Percentiles rank a stretch among this genome's conserved stretches.
Evolutionary conservation across 2,888 invertebrate genomes (phyloP).

Genomic region (Aplocera efformata): DNA sequence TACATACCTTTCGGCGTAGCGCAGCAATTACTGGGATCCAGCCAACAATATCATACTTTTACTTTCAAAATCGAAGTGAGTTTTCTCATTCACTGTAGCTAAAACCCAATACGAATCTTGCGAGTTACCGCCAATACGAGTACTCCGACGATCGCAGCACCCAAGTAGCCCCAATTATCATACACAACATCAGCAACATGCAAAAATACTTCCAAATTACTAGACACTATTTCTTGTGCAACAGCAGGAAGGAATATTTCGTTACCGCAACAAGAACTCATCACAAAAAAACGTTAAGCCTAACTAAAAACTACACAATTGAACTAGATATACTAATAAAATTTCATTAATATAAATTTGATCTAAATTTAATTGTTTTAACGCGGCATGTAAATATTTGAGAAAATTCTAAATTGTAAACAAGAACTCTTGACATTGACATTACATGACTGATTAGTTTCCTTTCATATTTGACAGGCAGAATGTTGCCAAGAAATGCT

Average conservation of each 20-base stretch:
- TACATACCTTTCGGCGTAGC: conserved; percentile 45
- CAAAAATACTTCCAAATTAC: conserved; percentile 54
- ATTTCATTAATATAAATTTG: conserved; percentile 45
- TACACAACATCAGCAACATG: conserved; percentile 51
- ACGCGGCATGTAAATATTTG: too few species aligned
- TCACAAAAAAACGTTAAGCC: conserved; percentile 48
- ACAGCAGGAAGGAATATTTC: conserved; percentile 66
- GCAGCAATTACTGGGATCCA: conserved; percentile 35
- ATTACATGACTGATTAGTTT: conserved; percentile 15
- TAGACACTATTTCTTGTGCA: conserved; percentile 57
- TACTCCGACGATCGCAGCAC: conserved; percentile 44
- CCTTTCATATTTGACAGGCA: conserved; percentile 13
- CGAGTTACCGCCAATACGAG: conserved; percentile 36
- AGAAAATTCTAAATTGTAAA: conserved; percentile 42
- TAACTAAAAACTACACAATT: conserved; percentile 22
- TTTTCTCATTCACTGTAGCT: conserved; percentile 29
- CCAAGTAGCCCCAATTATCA: conserved; percentile 45
- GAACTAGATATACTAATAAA: conserved; percentile 28
- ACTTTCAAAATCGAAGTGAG: conserved; percentile 36
- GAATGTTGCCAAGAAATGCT: too few species aligned
- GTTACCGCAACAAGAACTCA: conserved; percentile 75
- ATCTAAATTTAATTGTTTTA: conserved; percentile 43
- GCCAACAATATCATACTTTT: conserved; percentile 44
- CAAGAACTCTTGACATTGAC: conserved; percentile 51
- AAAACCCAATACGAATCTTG: conserved; percentile 35